A percentile compares a stretch with the other conserved stretches of the same genome.
These are phyloP conservation scores for Didymodactylos carnosus DNA, from an alignment of 2,888 invertebrate species.

Conservation along the genomic window DNA sequence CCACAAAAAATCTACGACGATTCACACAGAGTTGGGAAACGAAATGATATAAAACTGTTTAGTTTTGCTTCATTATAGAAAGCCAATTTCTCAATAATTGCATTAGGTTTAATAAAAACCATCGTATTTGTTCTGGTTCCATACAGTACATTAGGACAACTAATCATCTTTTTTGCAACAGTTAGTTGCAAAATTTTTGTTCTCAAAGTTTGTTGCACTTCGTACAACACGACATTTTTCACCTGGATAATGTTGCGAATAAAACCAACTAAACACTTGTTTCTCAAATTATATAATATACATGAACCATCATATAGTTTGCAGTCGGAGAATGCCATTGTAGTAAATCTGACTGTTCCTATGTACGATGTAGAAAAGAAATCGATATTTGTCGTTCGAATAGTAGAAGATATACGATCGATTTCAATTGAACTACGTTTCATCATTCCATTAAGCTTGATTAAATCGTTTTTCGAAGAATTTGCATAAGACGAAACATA, in stretches of 20 bases:
- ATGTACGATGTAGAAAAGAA: not conserved
- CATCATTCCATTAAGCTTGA: too few species aligned
- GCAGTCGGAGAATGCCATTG: not conserved
- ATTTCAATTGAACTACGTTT: too few species aligned
- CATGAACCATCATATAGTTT: not conserved
- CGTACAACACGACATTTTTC: not conserved
- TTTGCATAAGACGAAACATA: too few species aligned
- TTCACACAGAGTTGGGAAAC: too few species aligned
- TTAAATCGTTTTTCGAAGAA: too few species aligned
- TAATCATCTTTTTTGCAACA: not conserved
- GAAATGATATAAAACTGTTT: too few species aligned
- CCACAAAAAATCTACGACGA: too few species aligned
- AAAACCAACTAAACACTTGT: not conserved
- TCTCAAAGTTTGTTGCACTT: not conserved
- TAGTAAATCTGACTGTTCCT: not conserved
- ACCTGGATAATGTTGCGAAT: not conserved
- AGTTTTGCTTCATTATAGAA: too few species aligned
- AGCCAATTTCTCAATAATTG: not conserved
- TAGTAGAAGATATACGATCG: too few species aligned
- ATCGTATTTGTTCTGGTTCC: not conserved
- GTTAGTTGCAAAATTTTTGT: not conserved
- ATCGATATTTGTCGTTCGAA: too few species aligned
- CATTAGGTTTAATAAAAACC: not conserved
- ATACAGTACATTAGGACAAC: not conserved
- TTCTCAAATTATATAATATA: not conserved